Evolutionary conservation across 2,113 vertebrate species (phyloP).

Genomic region (Cephalopholis sonnerati): DNA sequence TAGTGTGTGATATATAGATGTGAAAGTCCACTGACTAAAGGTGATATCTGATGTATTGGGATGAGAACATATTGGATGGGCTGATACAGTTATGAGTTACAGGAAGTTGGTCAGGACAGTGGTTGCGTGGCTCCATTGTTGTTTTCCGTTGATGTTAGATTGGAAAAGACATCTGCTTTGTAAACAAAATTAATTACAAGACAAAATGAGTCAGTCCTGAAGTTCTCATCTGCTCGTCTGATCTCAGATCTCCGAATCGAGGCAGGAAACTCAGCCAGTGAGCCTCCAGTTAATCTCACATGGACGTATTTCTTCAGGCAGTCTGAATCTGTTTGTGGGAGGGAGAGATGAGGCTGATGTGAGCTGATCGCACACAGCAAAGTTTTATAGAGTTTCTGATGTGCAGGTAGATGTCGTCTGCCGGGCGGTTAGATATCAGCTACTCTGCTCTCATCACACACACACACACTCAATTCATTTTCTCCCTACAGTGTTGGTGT

Average conservation of each 20-base stretch:
- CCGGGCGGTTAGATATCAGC: slow-evolving; percentile 21
- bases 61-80: too few relatives aligned
- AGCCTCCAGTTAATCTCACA: slow-evolving; percentile 10
- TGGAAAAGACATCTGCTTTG: too few relatives aligned
- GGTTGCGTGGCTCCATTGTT: too few relatives aligned
- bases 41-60: too few relatives aligned
- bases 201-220: not conserved
- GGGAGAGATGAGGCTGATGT: not conserved
- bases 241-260: slow-evolving; percentile 3
- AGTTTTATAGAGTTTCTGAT: slow-evolving; percentile 44
- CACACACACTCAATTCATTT: slow-evolving; percentile 37
- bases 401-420: slow-evolving; percentile 35
- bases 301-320: not conserved
- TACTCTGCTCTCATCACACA: not conserved
- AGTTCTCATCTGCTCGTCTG: not conserved
- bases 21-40: too few relatives aligned
- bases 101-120: too few relatives aligned
- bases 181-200: too few relatives aligned
- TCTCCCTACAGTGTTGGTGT: slow-evolving; percentile 23
- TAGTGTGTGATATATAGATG: too few relatives aligned
- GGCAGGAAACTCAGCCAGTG: not conserved
- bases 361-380: slow-evolving; percentile 8
- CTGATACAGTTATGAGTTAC: too few relatives aligned
- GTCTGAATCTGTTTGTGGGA: slow-evolving; percentile 18
- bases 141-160: too few relatives aligned